Base-by-base conservation (phyloP, 1,140 invertebrate genomes). In the Drosophila fuyamai region DNA sequence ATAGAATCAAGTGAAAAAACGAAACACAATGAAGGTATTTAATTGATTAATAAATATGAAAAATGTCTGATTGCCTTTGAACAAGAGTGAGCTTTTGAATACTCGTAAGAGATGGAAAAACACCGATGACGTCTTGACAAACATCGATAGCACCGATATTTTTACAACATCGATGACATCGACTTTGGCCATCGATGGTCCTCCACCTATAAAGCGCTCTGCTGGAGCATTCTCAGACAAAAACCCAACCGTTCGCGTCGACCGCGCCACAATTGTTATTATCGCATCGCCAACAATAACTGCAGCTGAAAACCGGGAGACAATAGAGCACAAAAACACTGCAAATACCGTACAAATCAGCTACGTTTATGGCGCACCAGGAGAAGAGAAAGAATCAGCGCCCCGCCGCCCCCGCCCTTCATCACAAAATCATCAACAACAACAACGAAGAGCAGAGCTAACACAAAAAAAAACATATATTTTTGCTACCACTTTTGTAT, bases 291-390 rank as follows among this genome's bases (percentile, higher is more conserved):
- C 29, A 32, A 32, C 29, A 60, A 41, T 18, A 68, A 47, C 61
- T 68, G 65, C 65, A 65, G 18, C 47, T 65, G 54, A 36, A 36
- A 67, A 63, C 43, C 48, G 48, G 27, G 48, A 59, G 46, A 48
- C 57, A 44, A 53, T 10, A 67, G 65, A 51, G 73, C 63, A 81
- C 67, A 74, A 81, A 56, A 44, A 36, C 53, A 44, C n/a, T 23
- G 53, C 57, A 58, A 73, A 66, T 68, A 68, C 46, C 81, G 56
- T 65, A 67, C 62, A 68, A 60, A 79, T 65, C 43, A 54, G 47
- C 46, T 35, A 40, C 58, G 72, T 83, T 76, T 83, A 88, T 86
- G 82, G 82, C 79, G 82, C 68, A 81, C 40, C 72, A 53, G 50
- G 38, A 60, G 47, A 46, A 35, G 61, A 53, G 35, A 29, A 36